phyloP scores from a whole-genome alignment of 2,797 vertebrate genomes.

The Esox masquinongy region DNA sequence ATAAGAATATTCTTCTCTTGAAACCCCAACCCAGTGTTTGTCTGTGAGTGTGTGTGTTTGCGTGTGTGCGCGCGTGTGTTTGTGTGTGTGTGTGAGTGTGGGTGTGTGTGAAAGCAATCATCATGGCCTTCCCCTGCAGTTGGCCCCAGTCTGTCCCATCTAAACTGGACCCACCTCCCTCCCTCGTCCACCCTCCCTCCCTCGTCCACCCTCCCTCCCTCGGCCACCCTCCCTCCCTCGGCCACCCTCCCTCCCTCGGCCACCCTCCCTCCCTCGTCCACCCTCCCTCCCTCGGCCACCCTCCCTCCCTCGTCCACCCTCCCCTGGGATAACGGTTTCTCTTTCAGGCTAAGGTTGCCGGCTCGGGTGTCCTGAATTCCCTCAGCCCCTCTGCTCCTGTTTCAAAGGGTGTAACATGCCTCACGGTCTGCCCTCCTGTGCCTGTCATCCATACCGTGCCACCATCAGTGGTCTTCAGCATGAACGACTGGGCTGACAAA shows the following conservation, averaged over 20 bases:
- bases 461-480: constrained; percentile 49
- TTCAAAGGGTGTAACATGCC: constrained; percentile 62
- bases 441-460: constrained; percentile 58
- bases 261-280: constrained; percentile 57
- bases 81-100: background rate
- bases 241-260: constrained; percentile 69
- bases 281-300: too few relatives aligned
- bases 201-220: constrained; percentile 60
- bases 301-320: constrained; percentile 54
- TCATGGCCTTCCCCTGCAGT: background rate
- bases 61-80: background rate
- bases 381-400: constrained; percentile 60
- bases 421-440: constrained; percentile 57
- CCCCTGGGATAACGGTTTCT: constrained; percentile 73
- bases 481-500: constrained; percentile 48
- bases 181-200: constrained; percentile 42
- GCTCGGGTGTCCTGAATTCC: constrained; percentile 69
- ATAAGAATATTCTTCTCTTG: constrained; percentile 65
- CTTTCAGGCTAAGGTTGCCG: constrained; percentile 63
- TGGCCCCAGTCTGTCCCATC: constrained; percentile 11
- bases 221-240: constrained; percentile 60
- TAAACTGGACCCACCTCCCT: constrained; percentile 14
- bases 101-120: background rate
- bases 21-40: constrained; percentile 59
- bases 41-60: background rate